Evolutionary conservation across 2,888 invertebrate species (phyloP).

Genomic region (Amaurobius ferox): DNA sequence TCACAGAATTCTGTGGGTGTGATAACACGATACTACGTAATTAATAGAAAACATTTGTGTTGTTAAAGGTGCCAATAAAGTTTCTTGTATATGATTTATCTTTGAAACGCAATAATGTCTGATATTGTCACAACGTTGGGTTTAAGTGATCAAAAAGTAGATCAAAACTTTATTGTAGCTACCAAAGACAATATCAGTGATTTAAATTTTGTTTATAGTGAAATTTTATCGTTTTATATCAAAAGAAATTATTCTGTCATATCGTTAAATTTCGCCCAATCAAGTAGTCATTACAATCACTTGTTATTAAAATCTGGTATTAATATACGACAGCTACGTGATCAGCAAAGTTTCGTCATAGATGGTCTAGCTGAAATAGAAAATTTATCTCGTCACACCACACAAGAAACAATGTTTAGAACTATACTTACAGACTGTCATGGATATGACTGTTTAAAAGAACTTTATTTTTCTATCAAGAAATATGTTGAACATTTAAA

Average conservation of each 20-base stretch:
- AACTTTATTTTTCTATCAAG: slow-evolving; percentile 31
- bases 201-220: slow-evolving; percentile 39
- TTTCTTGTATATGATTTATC: too few species aligned
- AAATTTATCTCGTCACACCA: background rate
- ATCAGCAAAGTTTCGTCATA: slow-evolving; percentile 17
- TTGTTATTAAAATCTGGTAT: slow-evolving; percentile 39
- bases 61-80: too few species aligned
- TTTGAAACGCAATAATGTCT: too few species aligned
- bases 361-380: slow-evolving; percentile 39
- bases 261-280: slow-evolving; percentile 55
- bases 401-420: background rate
- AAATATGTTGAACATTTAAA: slow-evolving; percentile 8
- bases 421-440: background rate
- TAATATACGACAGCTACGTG: slow-evolving; percentile 34
- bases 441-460: slow-evolving; percentile 7
- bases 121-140: too few species aligned
- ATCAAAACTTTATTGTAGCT: slow-evolving; percentile 30
- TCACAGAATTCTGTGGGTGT: too few species aligned
- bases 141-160: too few species aligned
- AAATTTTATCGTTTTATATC: slow-evolving; percentile 33
- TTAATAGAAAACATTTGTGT: too few species aligned
- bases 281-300: slow-evolving; percentile 48
- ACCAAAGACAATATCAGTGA: slow-evolving; percentile 58
- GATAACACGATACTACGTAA: too few species aligned
- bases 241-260: slow-evolving; percentile 36